Percentiles rank a stretch among this genome's conserved stretches.
Conservation (phyloP, 2,888 invertebrate genomes). For the Athrips mouffetella region DNA sequence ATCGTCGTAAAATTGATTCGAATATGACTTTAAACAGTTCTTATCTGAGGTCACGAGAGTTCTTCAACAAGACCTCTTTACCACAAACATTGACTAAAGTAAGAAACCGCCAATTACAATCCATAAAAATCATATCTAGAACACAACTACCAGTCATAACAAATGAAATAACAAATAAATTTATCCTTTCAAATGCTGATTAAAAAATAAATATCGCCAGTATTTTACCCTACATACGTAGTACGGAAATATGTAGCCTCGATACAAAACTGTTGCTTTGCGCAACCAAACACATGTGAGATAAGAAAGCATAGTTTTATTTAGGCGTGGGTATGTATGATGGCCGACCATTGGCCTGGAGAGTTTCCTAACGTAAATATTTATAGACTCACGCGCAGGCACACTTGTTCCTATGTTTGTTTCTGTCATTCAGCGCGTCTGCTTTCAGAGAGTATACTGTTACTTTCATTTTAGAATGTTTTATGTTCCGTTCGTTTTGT, state of each 20-base stretch:
- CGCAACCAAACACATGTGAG: constrained; percentile 68
- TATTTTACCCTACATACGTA: constrained; percentile 8
- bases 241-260: constrained; percentile 28
- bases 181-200: constrained; percentile 1
- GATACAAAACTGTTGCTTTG: constrained; percentile 48
- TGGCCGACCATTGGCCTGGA: constrained; percentile 71
- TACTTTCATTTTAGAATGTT: constrained; percentile 13
- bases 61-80: too few species aligned
- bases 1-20: too few species aligned
- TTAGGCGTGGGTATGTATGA: constrained; percentile 47
- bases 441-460: constrained; percentile 11
- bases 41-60: too few species aligned
- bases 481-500: too few species aligned
- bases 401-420: constrained; percentile 73
- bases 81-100: too few species aligned
- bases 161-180: neutral
- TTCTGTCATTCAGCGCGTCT: constrained; percentile 66
- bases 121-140: neutral
- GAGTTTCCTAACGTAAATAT: constrained; percentile 76
- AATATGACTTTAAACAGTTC: too few species aligned
- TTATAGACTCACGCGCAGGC: constrained; percentile 70
- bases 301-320: constrained; percentile 75
- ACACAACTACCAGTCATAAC: neutral
- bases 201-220: constrained; percentile 1
- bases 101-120: neutral